phyloP scores from a whole-genome alignment of 1,140 invertebrate genomes.

The Leptonema lineaticorne region DNA sequence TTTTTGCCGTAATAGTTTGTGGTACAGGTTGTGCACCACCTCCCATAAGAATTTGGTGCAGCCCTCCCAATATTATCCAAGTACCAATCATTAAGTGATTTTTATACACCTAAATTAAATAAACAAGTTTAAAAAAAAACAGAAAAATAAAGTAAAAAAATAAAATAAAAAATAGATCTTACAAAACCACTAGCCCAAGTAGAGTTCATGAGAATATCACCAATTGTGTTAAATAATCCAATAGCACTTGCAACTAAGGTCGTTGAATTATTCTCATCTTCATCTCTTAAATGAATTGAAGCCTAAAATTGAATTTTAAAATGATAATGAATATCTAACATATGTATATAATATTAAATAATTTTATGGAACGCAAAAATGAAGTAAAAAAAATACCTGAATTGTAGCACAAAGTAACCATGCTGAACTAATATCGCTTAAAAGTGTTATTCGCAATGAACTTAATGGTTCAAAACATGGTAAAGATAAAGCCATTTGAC shows the following conservation, averaged over 20 bases:
- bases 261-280: constrained; percentile 69
- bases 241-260: constrained; percentile 61
- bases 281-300: constrained; percentile 61
- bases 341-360: no score
- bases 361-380: no score
- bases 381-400: constrained; percentile 46
- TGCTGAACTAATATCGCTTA: constrained; percentile 76
- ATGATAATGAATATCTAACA: background rate
- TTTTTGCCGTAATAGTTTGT: constrained; percentile 45
- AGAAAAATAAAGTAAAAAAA: no score
- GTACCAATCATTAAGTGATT: constrained; percentile 85
- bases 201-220: constrained; percentile 77
- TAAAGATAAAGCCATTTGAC: constrained; percentile 78
- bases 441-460: constrained; percentile 73
- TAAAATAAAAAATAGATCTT: constrained; percentile 48
- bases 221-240: constrained; percentile 76
- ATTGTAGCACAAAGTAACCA: constrained; percentile 76
- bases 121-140: background rate
- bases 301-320: constrained; percentile 43
- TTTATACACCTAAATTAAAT: constrained; percentile 70
- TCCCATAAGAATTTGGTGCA: constrained; percentile 65
- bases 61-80: constrained; percentile 81
- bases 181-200: constrained; percentile 85
- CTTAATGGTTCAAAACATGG: constrained; percentile 87
- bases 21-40: constrained; percentile 48